Evolutionary conservation across 2,113 vertebrate species (phyloP), one percentile per base, ranked within the genome.

Genomic region (Anhinga anhinga): DNA sequence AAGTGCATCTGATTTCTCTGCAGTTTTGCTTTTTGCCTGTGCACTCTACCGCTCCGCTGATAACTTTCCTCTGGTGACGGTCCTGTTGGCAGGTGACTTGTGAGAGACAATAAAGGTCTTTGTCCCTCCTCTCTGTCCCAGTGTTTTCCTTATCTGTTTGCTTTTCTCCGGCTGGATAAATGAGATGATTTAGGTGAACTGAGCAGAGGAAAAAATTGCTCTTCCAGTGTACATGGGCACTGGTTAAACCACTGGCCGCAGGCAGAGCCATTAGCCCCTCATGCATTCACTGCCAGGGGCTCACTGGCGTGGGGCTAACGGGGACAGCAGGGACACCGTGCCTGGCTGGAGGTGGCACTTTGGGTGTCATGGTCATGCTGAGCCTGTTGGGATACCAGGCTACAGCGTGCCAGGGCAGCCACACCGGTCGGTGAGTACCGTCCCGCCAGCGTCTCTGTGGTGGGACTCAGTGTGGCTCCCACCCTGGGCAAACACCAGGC

Each of bases 381-480:
- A 82, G 21, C 15, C 71, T 21, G 16, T 50, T 45, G 45, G 62
- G 38, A 23, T 21, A 15, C 65, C 16, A 49, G 23, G 40, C 29
- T 38, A 4, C 15, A 17, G 21, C 0, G 1, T 50, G 27, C n/a
- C 4, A 6, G 52, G 52, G 21, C 56, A 63, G 73, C 73, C 4
- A 2, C 3, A 9, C 66, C 15, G 7, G 17, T 40, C 1, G 4
- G 14, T 26, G 42, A 23, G 44, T 4, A 11, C 5, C 10, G 0
- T 50, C 25, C 44, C 3, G 2, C 22, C 45, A 27, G 20, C 3
- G 2, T 2, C 65, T 62, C 59, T 14, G 36, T 1, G 6, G 26
- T 23, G 50, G 30, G 63, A 50, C 1, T 1, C 9, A 8, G 45
- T 8, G 47, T 2, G 4, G 45, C 10, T 71, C 80, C 34, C 50